Base-by-base conservation (phyloP, 2,113 vertebrate species). In the Polypterus bichir region DNA sequence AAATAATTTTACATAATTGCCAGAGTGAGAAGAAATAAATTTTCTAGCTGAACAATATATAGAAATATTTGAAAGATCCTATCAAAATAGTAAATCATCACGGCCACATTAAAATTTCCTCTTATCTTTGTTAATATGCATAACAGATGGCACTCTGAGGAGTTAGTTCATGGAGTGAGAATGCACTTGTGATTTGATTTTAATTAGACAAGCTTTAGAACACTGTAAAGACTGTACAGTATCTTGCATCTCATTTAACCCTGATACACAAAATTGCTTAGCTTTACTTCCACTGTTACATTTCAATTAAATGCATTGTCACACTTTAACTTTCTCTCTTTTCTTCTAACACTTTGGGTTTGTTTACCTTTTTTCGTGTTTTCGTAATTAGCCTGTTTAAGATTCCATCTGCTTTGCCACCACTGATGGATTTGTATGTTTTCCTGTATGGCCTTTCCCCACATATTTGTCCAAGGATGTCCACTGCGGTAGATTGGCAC, bases 111-210 rank as follows among this genome's bases (percentile, higher is more conserved):
- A 71, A 47, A 64, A 64, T 70, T 76, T 71, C 65, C 59, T 71
- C 64, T 76, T 72, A 62, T 64, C 58, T 47, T 70, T 4, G 75
- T 77, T 80, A 81, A 77, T 73, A 76, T 76, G 72, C 66, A 76
- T 71, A 77, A 70, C 67, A 72, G 57, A 79, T 82, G 66, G 64
- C 45, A 73, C 68, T 79, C 60, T 69, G 54, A 79, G 75, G 65
- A 72, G 64, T 68, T 73, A 74, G 59, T 0, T 0, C 45, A 4
- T 71, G 74, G 76, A 71, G 57, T 27, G 46, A 61, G 57, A 62
- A 62, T 59, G n/a, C 56, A 60, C 69, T 72, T 78, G 78, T 76
- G 58, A 76, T 75, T 78, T 70, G 11, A 77, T 76, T 76, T 81
- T 82, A 80, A 78, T 83, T 78, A 76, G 65, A 66, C 76, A 69